Conservation (phyloP, 1,140 invertebrate genomes). For the Drosophila seguyi region DNA sequence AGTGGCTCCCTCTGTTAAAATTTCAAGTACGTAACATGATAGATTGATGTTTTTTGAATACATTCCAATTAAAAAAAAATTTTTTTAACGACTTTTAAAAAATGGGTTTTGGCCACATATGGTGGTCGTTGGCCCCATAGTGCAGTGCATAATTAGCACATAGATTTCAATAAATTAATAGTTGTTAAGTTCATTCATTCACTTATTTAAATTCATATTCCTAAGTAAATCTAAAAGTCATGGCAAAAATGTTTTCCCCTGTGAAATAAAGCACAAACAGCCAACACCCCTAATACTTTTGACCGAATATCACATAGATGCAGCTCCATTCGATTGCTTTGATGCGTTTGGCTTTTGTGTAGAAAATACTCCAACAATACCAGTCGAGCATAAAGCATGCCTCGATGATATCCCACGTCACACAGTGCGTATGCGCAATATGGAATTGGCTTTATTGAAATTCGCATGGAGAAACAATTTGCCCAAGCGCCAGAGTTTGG, state of each 20-base stretch:
- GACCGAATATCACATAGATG: slow-evolving; percentile 1
- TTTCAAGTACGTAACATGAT: too few relatives aligned
- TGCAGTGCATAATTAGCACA: too few relatives aligned
- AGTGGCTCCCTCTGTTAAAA: too few relatives aligned
- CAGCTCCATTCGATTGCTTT: slow-evolving; percentile 11
- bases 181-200: too few relatives aligned
- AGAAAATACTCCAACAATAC: slow-evolving; percentile 15
- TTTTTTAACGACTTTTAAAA: too few relatives aligned
- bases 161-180: too few relatives aligned
- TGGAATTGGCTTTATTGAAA: slow-evolving; percentile 80
- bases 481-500: slow-evolving; percentile 54
- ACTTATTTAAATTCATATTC: too few relatives aligned
- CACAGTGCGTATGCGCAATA: slow-evolving; percentile 71
- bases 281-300: not conserved
- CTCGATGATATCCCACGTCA: slow-evolving; percentile 32
- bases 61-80: too few relatives aligned
- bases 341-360: slow-evolving; percentile 21
- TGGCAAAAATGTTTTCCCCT: not conserved
- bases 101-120: too few relatives aligned
- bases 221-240: too few relatives aligned
- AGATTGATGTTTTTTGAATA: too few relatives aligned
- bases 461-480: slow-evolving; percentile 79
- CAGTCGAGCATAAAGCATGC: slow-evolving; percentile 37
- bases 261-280: not conserved
- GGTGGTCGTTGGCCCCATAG: too few relatives aligned